A percentile compares a stretch with the other conserved stretches of the same genome.
Conservation (phyloP, 2,113 vertebrate genomes). For the Pseudopodoces humilis region DNA sequence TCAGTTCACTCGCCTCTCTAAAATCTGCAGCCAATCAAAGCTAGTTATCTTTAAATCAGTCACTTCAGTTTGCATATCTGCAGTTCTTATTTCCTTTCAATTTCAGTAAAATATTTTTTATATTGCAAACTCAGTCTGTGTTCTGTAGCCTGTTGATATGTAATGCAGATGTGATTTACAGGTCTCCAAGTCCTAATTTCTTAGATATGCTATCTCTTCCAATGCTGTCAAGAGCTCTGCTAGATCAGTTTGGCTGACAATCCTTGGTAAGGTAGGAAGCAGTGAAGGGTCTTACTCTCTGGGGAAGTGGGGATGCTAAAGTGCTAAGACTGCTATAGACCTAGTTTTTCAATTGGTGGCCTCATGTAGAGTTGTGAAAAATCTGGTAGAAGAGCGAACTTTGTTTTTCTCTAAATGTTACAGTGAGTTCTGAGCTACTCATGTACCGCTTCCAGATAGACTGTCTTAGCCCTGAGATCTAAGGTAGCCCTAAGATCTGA, state of each 20-base stretch:
- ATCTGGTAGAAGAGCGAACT: background rate
- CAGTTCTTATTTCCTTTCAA: background rate
- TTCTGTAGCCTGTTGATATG: background rate
- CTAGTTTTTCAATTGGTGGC: background rate
- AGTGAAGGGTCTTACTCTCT: background rate
- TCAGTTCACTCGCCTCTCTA: background rate
- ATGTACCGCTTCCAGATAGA: accelerated
- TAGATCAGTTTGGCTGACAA: background rate
- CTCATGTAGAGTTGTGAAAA: background rate
- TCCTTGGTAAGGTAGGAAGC: background rate
- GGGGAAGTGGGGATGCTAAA: background rate
- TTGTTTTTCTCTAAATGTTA: background rate
- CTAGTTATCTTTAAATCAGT: background rate
- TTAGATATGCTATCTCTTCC: background rate
- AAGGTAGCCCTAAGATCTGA: background rate
- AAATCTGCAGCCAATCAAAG: background rate
- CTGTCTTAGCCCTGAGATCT: background rate
- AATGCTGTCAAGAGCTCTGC: background rate
- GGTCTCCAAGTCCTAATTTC: background rate
- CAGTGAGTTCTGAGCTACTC: background rate
- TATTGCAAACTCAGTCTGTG: background rate
- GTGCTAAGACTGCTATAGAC: background rate
- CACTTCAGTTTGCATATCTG: background rate
- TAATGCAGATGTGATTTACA: background rate
- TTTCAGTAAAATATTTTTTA: background rate